Base-by-base conservation (phyloP, 2,113 vertebrate species). In the Gasterosteus nipponicus region DNA sequence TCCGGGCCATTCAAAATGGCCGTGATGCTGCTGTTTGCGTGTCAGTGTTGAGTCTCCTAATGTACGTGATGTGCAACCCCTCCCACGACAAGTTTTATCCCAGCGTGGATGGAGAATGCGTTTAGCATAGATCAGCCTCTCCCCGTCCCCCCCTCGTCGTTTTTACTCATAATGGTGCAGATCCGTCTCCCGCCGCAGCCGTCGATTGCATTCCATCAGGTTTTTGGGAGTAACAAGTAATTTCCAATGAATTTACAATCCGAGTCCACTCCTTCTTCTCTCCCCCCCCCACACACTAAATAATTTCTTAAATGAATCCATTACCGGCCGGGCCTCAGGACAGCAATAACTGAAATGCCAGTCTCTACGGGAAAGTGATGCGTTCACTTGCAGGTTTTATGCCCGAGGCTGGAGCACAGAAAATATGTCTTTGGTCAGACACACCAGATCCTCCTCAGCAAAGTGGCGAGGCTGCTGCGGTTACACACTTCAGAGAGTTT, bases 221-320 rank as follows among this genome's bases (percentile, higher is more conserved):
- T 80, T 80, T 82, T 73, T 42, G 42, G 22, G 59, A 76, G 58
- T 44, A 80, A 76, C 71, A 31, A 67, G 46, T 58, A 78, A 79
- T 87, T 73, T 85, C 74, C 51, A 22, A 41, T 9, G 4, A 26
- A 78, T 63, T 78, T 83, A 57, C 51, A 64, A 61, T 62, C 26
- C 18, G 15, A 69, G 63, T 69, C 53, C 29, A 9, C 60, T 82
- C 56, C 68, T 29, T 29, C 71, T 33, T 39, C 63, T 12, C 42
- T 44, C 49, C 75, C 69, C 29, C 35, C 54, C 67, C 79, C 53
- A 33, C 61, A 26, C 79, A 72, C 69, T 78, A 82, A 89, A 89
- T 87, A 89, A 92, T 91, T 85, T 85, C 87, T 81, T 85, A 86
- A 89, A 89, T 84, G 39, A 82, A 78, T 80, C 73, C 80, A 89